These are phyloP conservation scores for Bombyx huttoni DNA, from an alignment of 2,888 invertebrate species.

Conservation along the genomic window DNA sequence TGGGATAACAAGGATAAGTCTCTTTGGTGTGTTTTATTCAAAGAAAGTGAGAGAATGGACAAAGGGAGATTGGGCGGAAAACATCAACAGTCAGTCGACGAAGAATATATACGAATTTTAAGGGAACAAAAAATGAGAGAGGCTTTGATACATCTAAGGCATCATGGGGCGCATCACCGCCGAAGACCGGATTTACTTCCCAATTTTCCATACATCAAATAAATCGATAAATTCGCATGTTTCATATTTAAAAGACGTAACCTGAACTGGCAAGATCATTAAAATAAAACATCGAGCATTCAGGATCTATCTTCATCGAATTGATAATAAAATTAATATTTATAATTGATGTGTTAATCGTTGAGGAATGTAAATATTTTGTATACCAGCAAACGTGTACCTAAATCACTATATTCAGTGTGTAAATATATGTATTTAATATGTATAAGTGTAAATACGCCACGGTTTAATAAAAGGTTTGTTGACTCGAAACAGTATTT, in stretches of 20 bases:
- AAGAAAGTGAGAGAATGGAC: conserved; percentile 49
- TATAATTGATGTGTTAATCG: conserved; percentile 1
- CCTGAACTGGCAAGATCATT: background rate
- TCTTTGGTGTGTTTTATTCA: conserved; percentile 67
- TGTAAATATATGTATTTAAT: conserved; percentile 43
- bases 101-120: conserved; percentile 49
- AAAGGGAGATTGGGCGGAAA: conserved; percentile 29
- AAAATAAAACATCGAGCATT: background rate
- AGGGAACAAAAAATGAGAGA: conserved; percentile 58
- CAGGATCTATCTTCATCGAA: background rate
- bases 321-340: background rate
- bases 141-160: conserved; percentile 56
- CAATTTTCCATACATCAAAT: conserved; percentile 56
- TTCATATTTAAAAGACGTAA: background rate
- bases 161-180: conserved; percentile 54
- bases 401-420: conserved; percentile 30
- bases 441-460: conserved; percentile 34
- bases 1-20: conserved; percentile 69
- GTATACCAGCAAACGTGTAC: conserved; percentile 18
- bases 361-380: conserved; percentile 27
- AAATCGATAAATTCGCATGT: conserved; percentile 9
- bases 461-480: conserved; percentile 28
- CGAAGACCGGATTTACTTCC: conserved; percentile 47
- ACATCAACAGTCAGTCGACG: conserved; percentile 41
- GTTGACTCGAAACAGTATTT: conserved; percentile 51